A percentile compares a stretch with the other conserved stretches of the same genome.
Evolutionary conservation across 53 echinoderm and acorn worm genomes (phyloP).

Genomic region (Echinarachnius parma): DNA sequence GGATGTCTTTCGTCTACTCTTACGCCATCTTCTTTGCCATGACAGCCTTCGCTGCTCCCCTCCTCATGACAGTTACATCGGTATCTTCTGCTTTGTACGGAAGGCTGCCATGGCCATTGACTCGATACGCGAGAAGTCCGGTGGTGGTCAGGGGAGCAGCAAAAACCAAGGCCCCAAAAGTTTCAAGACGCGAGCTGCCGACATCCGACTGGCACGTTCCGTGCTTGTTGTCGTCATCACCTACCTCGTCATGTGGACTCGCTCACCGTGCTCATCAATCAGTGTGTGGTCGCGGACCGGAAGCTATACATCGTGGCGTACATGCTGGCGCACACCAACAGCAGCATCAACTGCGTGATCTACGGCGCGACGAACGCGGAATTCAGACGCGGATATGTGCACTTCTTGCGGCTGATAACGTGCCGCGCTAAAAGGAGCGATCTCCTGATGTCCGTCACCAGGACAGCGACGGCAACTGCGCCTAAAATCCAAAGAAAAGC

Average conservation of each 20-base stretch:
- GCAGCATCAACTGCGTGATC: constrained; percentile 66
- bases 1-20: constrained; percentile 49
- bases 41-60: constrained; percentile 39
- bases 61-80: constrained; percentile 51
- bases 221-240: constrained; percentile 56
- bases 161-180: no score
- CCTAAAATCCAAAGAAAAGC: no score
- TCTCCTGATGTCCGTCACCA: constrained; percentile 2
- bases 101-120: constrained; percentile 21
- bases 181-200: constrained; percentile 24
- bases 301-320: constrained; percentile 41
- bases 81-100: constrained; percentile 49
- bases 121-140: no score
- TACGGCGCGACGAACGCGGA: constrained; percentile 66
- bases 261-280: constrained; percentile 46
- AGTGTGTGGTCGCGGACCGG: constrained; percentile 23
- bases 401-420: constrained; percentile 27
- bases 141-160: no score
- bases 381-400: constrained; percentile 57
- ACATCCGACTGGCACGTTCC: constrained; percentile 54
- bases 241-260: constrained; percentile 68
- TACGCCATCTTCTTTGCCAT: constrained; percentile 59
- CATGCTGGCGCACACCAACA: constrained; percentile 61
- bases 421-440: constrained; percentile 22
- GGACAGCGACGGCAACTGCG: background rate